Evolutionary conservation across 2,113 vertebrate genomes (phyloP), one percentile per base, ranked within the genome.

Genomic region (Microtus montanus): DNA sequence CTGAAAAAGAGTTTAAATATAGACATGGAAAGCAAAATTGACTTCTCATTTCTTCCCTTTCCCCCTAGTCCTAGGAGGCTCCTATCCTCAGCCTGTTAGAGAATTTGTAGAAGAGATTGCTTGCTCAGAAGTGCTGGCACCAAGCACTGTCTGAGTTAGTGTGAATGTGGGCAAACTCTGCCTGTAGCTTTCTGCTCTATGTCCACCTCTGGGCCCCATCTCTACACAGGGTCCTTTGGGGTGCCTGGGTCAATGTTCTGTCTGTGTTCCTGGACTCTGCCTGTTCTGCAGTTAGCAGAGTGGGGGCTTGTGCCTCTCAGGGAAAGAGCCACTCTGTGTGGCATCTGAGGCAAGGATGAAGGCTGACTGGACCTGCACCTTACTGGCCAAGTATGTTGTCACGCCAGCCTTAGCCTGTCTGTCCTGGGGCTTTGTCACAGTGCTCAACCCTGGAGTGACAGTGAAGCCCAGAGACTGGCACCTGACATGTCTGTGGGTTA

Each of bases 341-440:
- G 87, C 0, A 1, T 71, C 30, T 93, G n/a, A 14, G 9, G n/a
- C 30, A 26, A 64, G 54, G 54, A 14, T 38, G 0, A 35, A 54
- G 47, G 41, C 49, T 38, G 6, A 14, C 20, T 33, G 35, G 8
- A 33, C 79, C 41, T 54, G 38, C 7, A 20, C 15, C 15, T 52
- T 7, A 14, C 44, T 19, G 4, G 74, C 24, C 35, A 0, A 2
- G 5, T 49, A 13, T 12, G 13, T 26, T 63, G 26, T 24, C 38
- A 33, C 22, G 35, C 79, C 7, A 52, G 73, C 73, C 61, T 6
- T 5, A 22, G 24, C n/a, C 63, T 35, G 33, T 38, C 49, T 33
- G 3, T 77, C 0, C 13, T 0, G 0, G 30, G 68, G 19, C 35
- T 28, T 80, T 20, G 2, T 63, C 12, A 1, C 2, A 15, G 80